Percentiles rank a stretch among this genome's conserved stretches.
phyloP scores from a whole-genome alignment of 2,797 vertebrate genomes.

The Molothrus ater region DNA sequence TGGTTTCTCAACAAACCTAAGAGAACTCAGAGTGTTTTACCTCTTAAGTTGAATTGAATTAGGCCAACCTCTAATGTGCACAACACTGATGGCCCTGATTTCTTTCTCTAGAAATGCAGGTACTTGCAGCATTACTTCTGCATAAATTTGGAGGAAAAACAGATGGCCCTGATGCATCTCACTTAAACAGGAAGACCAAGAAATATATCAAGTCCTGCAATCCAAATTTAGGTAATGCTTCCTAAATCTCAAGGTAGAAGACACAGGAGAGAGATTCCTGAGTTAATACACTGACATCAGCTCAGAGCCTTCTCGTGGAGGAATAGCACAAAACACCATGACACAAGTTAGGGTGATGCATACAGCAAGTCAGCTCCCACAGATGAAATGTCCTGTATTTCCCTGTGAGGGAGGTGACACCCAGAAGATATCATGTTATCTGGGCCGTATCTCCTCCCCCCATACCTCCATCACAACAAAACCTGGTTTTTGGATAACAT shows the following conservation, averaged over 20 bases:
- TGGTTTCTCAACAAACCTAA: not conserved
- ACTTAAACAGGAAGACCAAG: not conserved
- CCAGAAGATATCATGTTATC: not conserved
- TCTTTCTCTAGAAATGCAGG: not conserved
- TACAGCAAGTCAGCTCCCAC: accelerated
- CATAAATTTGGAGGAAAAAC: not conserved
- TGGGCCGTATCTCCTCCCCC: not conserved
- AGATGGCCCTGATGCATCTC: not conserved
- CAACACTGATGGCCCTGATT: not conserved
- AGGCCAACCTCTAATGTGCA: not conserved
- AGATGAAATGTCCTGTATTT: not conserved
- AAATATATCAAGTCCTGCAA: not conserved
- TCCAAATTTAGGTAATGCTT: not conserved
- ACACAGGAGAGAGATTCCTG: not conserved
- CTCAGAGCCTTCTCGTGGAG: not conserved
- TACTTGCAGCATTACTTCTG: not conserved
- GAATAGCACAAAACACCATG: not conserved
- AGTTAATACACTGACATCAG: not conserved
- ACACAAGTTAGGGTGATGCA: not conserved
- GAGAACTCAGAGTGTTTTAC: not conserved
- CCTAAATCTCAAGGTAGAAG: not conserved
- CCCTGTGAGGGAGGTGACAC: not conserved
- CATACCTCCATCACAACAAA: not conserved
- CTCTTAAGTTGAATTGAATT: not conserved
- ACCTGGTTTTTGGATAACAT: not conserved